These are phyloP conservation scores for Aramus guarauna DNA, from an alignment of 2,113 vertebrate genomes.

Conservation along the genomic window DNA sequence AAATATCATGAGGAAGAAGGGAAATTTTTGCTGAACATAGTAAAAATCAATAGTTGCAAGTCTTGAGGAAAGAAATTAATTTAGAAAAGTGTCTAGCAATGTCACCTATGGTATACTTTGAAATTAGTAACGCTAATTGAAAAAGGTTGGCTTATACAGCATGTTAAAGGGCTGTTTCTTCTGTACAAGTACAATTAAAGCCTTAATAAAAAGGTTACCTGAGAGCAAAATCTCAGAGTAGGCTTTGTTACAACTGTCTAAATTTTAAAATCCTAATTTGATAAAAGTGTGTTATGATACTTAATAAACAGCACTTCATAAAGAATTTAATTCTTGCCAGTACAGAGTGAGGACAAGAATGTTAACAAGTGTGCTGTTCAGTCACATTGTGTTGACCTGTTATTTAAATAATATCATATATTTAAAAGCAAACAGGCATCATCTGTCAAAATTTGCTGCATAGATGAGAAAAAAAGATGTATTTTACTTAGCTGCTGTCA, in stretches of 20 bases:
- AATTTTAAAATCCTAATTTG: neutral
- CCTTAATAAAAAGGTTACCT: neutral
- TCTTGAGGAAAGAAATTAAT: neutral
- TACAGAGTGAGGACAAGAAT: neutral
- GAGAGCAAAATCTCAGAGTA: neutral
- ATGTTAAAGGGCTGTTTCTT: neutral
- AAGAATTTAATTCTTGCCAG: neutral
- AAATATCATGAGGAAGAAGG: neutral
- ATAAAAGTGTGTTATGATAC: neutral
- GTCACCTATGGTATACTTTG: neutral
- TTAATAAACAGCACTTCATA: neutral
- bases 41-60: neutral
- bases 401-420: neutral
- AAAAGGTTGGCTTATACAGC: neutral
- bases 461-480: neutral
- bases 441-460: neutral
- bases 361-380: neutral
- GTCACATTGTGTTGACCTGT: neutral
- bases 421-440: neutral
- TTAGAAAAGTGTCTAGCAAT: neutral
- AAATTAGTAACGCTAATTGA: neutral
- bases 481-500: neutral
- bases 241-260: neutral
- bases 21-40: neutral
- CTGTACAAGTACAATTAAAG: neutral